Percentiles rank a stretch among this genome's conserved stretches.
Conservation (phyloP, 2,888 invertebrate genomes). For the Rhingia rostrata region DNA sequence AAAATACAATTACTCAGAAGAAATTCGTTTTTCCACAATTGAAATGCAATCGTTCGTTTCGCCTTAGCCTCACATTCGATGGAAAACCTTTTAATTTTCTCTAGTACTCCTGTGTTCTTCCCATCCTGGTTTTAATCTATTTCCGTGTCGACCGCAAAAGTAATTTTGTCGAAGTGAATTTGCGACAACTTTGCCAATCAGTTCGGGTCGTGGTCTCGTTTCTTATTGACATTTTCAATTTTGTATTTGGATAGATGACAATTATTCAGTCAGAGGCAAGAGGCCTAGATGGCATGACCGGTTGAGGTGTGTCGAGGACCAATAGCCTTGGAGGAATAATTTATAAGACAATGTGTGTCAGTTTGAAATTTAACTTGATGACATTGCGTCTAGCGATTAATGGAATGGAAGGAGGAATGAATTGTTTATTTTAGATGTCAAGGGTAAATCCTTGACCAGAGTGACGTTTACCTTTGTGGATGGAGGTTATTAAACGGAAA, state of each 20-base stretch:
- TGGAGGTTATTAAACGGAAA: too few relatives aligned
- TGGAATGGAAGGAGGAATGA: too few relatives aligned
- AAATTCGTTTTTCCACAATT: constrained; percentile 59
- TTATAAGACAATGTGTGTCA: not conserved
- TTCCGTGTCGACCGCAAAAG: constrained; percentile 56
- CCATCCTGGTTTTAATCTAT: constrained; percentile 9
- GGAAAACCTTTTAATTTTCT: not conserved
- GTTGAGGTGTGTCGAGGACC: not conserved
- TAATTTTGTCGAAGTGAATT: constrained; percentile 46
- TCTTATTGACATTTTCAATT: constrained; percentile 60
- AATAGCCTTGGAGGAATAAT: not conserved
- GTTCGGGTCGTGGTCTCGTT: constrained; percentile 21
- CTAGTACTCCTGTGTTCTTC: not conserved
- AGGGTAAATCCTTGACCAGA: too few relatives aligned
- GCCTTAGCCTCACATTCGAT: not conserved
- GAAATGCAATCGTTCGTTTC: constrained; percentile 46
- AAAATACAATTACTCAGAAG: constrained; percentile 58
- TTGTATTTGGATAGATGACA: constrained; percentile 39
- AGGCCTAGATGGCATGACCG: not conserved
- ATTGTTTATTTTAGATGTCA: too few relatives aligned
- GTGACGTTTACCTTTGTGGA: too few relatives aligned
- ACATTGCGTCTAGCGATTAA: too few relatives aligned
- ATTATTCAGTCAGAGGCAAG: constrained; percentile 40
- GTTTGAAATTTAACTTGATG: not conserved
- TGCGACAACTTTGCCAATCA: constrained; percentile 34